Percentiles rank a stretch among this genome's conserved stretches.
Conservation (phyloP, 2,113 vertebrate species). For the Tapirus terrestris region DNA sequence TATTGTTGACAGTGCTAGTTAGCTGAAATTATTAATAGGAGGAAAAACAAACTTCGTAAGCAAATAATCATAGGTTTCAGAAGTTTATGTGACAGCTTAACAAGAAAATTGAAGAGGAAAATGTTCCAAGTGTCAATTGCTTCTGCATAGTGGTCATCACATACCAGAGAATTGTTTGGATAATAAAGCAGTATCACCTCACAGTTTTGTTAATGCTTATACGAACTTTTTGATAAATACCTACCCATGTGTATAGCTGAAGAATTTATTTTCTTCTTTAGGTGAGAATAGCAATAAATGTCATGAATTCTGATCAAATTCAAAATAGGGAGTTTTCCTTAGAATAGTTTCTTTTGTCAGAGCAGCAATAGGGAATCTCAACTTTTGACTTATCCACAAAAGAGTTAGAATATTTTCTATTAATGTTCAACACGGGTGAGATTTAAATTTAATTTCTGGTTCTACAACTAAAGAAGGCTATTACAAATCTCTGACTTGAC, state of each 20-base stretch:
- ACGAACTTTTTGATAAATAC: not conserved
- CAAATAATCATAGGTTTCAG: not conserved
- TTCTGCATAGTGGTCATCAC: not conserved
- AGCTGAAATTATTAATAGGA: not conserved
- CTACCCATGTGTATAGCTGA: not conserved
- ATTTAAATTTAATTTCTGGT: constrained; percentile 52
- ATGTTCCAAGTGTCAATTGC: not conserved
- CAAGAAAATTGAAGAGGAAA: not conserved
- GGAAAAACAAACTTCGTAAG: not conserved
- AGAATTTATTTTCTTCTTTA: not conserved
- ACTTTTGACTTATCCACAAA: not conserved
- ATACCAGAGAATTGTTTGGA: not conserved
- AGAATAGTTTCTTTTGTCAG: constrained; percentile 9
- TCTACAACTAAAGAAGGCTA: not conserved
- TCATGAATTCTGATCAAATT: constrained; percentile 8
- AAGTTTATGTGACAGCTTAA: constrained; percentile 23
- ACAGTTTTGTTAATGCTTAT: not conserved
- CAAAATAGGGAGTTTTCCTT: not conserved
- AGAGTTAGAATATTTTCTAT: not conserved
- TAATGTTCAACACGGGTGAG: not conserved
- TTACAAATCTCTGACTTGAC: not conserved
- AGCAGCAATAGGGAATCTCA: not conserved
- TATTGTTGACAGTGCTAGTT: not conserved
- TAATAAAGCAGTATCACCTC: not conserved
- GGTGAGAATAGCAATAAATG: not conserved